Percentiles rank a stretch among this genome's conserved stretches.
Conservation (phyloP, 2,797 vertebrate species). For the Naso thynnoides region DNA sequence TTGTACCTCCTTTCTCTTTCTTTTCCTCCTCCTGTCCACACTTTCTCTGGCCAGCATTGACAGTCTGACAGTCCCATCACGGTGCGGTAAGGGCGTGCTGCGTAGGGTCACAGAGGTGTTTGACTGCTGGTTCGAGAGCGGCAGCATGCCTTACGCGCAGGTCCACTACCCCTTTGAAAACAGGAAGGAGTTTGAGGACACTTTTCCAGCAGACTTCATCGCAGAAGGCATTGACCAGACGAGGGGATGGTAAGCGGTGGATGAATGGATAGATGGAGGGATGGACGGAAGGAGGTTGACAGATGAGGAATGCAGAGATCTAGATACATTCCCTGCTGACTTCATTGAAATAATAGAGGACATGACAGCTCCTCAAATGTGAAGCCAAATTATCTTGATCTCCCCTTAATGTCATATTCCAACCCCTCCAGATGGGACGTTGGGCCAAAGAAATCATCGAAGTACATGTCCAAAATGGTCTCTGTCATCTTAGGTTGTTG, state of each 20-base stretch:
- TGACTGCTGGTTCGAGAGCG: conserved; percentile 99
- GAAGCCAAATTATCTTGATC: no score
- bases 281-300: conserved; percentile 16
- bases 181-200: conserved; percentile 92
- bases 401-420: no score
- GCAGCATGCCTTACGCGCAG: conserved; percentile 98
- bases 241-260: conserved; percentile 91
- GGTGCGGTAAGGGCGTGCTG: conserved; percentile 89
- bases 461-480: no score
- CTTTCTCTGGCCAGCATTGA: conserved; percentile 86
- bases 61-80: conserved; percentile 89
- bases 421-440: no score
- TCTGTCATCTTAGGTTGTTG: no score
- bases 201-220: conserved; percentile 97
- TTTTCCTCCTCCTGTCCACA: neutral
- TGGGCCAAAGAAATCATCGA: no score
- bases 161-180: conserved; percentile 96
- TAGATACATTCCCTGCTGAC: neutral
- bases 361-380: no score
- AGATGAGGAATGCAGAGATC: conserved; percentile 6
- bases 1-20: neutral
- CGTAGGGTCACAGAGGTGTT: conserved; percentile 92
- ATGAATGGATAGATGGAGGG: conserved; percentile 6
- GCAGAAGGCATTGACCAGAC: conserved; percentile 99
- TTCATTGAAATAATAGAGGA: conserved; percentile 17